Percentiles rank a stretch among this genome's conserved stretches.
Conservation (phyloP, 2,113 vertebrate species). For the Cercocebus atys region DNA sequence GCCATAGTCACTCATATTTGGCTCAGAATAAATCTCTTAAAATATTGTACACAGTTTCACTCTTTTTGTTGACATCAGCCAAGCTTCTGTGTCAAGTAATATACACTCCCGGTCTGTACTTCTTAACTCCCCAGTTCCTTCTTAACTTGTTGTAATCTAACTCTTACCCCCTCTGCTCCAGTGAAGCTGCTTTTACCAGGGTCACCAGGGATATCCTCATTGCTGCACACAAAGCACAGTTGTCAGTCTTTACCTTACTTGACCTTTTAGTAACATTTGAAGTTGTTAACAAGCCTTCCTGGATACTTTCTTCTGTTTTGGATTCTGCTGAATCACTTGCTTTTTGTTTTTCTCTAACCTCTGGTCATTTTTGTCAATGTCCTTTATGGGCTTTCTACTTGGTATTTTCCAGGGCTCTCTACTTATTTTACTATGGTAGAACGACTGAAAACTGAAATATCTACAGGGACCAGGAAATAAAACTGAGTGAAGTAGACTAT, state of each 20-base stretch:
- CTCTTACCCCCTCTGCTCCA: background rate
- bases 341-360: slow-evolving; percentile 36
- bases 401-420: background rate
- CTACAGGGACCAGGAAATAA: background rate
- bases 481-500: slow-evolving; percentile 6
- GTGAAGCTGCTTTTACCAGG: background rate
- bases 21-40: no score
- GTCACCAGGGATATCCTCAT: background rate
- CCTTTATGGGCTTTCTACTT: slow-evolving; percentile 2
- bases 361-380: background rate
- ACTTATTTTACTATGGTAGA: background rate
- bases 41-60: no score
- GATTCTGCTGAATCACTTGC: background rate
- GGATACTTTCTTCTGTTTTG: background rate
- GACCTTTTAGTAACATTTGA: slow-evolving; percentile 9
- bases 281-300: background rate
- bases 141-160: background rate
- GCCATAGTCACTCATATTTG: no score
- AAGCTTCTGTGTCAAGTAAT: background rate
- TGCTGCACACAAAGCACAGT: background rate
- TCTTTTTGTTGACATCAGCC: no score
- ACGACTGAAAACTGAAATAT: slow-evolving; percentile 21
- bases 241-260: background rate
- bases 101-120: background rate
- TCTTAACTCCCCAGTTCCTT: background rate